A percentile compares a stretch with the other conserved stretches of the same genome.
These are phyloP conservation scores for Pseudochirops cupreus DNA, from an alignment of 2,797 vertebrate genomes.

Conservation along the genomic window DNA sequence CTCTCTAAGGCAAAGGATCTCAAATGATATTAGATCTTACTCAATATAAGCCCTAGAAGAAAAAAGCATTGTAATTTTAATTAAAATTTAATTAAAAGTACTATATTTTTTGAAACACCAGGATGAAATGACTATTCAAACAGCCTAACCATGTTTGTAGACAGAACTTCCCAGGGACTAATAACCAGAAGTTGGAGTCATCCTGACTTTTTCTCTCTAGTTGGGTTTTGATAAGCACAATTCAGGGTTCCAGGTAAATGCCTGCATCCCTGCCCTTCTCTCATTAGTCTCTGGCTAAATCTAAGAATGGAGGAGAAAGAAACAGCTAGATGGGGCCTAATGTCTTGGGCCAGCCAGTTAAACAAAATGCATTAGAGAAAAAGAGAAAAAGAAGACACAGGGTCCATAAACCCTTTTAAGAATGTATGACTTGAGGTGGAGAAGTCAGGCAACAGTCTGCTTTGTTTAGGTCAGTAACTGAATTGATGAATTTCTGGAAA, in stretches of 20 bases:
- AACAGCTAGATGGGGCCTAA: neutral
- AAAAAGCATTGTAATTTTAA: neutral
- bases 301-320: neutral
- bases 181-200: neutral
- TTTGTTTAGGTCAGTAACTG: conserved; percentile 30
- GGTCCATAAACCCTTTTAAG: neutral
- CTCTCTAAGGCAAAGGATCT: neutral
- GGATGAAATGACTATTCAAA: neutral
- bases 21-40: neutral
- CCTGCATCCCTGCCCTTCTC: neutral
- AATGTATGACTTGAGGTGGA: conserved; percentile 13
- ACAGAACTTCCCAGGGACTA: neutral
- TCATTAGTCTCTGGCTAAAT: conserved; percentile 8
- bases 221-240: neutral
- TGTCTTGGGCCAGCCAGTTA: conserved; percentile 17
- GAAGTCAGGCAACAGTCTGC: neutral
- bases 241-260: neutral
- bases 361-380: neutral
- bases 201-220: neutral
- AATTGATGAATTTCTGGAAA: neutral
- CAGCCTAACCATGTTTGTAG: neutral
- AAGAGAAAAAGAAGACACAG: conserved; percentile 23
- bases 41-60: neutral
- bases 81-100: no score
- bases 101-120: neutral